Base-by-base conservation (phyloP, 2,888 invertebrate species). In the Oxyscelio sp. region DNA sequence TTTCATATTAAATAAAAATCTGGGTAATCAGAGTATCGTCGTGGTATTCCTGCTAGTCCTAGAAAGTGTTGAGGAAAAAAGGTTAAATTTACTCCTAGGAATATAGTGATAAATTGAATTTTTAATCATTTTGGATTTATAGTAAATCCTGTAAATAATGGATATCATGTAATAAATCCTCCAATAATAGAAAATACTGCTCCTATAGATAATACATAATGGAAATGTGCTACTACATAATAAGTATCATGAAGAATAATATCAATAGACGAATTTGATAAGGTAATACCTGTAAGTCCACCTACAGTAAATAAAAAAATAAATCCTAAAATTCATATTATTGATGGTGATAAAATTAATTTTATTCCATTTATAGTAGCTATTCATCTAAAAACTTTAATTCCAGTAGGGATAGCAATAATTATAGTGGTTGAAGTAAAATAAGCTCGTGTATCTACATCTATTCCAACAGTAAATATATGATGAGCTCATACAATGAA, bases 401-500 rank as follows among this genome's bases (percentile, higher is more conserved):
- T 97, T 88, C 97, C 97, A 17, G 97, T 97, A 0, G 97, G 97
- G 0, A 97, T 96, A 0, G 97, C 97, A 97, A 97, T 97, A 95
- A 97, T 97, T 96, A 97, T 97, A 17, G 97, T 97, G 0, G 97
- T 97, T 54, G 97, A 96, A 0, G 97, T 97, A 94, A 97, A 97
- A 93, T 97, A 97, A 21, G 97, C 97, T 94, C 97, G 97, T 0
- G 97, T 97, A 94, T 97, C 97, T 80, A 97, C 96, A 94, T 97
- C 97, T 96, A 97, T 96, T 0, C 97, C 97, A 38, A 97, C 96
- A 1, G 97, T 97, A 94, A 97, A 98, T 95, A 97, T 97, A 93
- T 97, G 97, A 93, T 97, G 97, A 8, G 97, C 97, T 95, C 97
- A 97, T 0, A 97, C 97, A 94, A 97, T 96, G 95, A 97, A 98